These are phyloP conservation scores for Tachypleus tridentatus DNA, from an alignment of 1,140 invertebrate genomes.

Conservation along the genomic window DNA sequence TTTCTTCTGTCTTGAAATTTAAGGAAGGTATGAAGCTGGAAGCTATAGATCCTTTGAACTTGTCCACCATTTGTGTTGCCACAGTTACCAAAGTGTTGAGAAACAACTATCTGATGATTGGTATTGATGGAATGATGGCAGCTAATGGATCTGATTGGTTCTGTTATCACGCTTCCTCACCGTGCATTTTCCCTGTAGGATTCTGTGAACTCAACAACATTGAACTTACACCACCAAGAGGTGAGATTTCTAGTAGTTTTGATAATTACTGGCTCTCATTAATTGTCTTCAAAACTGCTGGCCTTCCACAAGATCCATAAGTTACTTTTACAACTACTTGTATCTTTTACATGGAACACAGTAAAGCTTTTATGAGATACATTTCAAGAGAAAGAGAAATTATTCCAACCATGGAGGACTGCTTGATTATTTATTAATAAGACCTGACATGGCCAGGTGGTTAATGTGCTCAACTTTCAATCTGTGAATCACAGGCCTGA, in stretches of 20 bases:
- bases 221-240: slow-evolving; percentile 70
- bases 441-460: too few species aligned
- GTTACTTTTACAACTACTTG: too few species aligned
- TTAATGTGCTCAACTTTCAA: too few species aligned
- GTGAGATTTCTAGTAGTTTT: slow-evolving; percentile 28
- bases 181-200: slow-evolving; percentile 89
- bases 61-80: slow-evolving; percentile 86
- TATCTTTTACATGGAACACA: too few species aligned
- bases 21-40: slow-evolving; percentile 88
- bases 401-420: too few species aligned
- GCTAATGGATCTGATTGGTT: slow-evolving; percentile 84
- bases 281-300: neutral
- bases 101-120: slow-evolving; percentile 89
- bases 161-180: slow-evolving; percentile 85
- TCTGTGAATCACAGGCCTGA: too few species aligned
- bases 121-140: slow-evolving; percentile 79
- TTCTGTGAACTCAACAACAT: slow-evolving; percentile 78
- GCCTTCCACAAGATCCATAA: slow-evolving; percentile 19
- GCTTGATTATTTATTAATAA: too few species aligned
- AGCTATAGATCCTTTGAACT: slow-evolving; percentile 88
- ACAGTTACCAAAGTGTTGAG: slow-evolving; percentile 86
- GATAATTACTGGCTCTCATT: neutral
- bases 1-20: slow-evolving; percentile 39
- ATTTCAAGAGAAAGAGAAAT: too few species aligned
- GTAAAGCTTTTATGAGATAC: too few species aligned